Evolutionary conservation across 2,113 vertebrate species (phyloP), one percentile per base, ranked within the genome.

Genomic region (Mohoua ochrocephala): DNA sequence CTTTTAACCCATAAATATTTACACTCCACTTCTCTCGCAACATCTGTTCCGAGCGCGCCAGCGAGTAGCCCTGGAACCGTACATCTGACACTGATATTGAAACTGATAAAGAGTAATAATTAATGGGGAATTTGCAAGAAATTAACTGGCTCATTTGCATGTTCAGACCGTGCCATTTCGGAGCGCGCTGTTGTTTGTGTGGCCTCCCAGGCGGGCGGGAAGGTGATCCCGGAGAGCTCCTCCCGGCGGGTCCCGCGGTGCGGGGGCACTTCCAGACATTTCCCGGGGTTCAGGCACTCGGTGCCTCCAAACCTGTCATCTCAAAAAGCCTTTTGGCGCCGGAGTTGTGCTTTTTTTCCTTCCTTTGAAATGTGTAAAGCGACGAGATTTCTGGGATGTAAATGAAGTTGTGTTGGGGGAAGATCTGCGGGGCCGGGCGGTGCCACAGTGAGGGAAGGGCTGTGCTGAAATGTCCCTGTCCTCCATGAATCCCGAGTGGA

Each of bases 1-100:
- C 87, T 92, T 93, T 84, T 41, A 88, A 63, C 52, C 92, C 90
- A 56, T 94, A 86, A 97, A 97, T 96, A 96, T 96, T 96, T 96
- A 92, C 90, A 77, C 71, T 70, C 33, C 91, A 31, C 79, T 85
- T 70, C 84, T 42, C 88, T 67, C 0, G 3, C 67, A 86, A 86
- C 95, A 80, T 93, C 95, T 92, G 88, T 5, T 89, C 64, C 33
- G 8, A 77, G 10, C 8, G 37, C 1, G 16, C 71, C 82, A 16
- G 56, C 27, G 50, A 96, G 91, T 67, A n/a, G 91, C 91, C 93
- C 82, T 21, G 4, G n/a, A 53, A 68, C 49, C 2, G 1, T 15
- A 11, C 49, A 49, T 49, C 18, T 80, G 91, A 95, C 87, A 69
- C 81, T 2, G 4, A 18, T 52, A 50, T 26, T 18, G 45, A 33